Conservation (phyloP, 2,888 invertebrate genomes). For the Pollenia amentaria region DNA sequence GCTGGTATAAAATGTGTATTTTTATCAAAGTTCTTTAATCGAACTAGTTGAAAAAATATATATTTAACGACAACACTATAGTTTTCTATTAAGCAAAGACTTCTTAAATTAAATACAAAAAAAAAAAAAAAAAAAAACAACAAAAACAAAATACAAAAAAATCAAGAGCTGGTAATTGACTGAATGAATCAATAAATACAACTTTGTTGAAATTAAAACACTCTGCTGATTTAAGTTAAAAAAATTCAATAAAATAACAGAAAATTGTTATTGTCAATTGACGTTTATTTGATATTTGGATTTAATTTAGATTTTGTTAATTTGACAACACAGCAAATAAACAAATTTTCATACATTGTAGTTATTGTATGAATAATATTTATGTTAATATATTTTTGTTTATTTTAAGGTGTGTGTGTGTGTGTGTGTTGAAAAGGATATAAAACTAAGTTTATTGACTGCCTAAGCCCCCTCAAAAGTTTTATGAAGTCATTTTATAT, state of each 20-base stretch:
- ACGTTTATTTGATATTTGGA: constrained; percentile 13
- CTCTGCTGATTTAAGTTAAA: constrained; percentile 9
- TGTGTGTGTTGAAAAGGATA: neutral
- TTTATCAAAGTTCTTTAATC: constrained; percentile 42
- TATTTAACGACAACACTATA: constrained; percentile 7
- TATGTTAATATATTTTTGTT: no score
- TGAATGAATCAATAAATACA: constrained; percentile 13
- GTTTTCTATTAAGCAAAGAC: constrained; percentile 26
- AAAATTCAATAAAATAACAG: neutral
- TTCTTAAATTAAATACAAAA: constrained; percentile 27
- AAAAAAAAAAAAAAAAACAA: neutral
- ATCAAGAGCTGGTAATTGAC: constrained; percentile 19
- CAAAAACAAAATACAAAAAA: neutral
- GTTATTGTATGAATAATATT: no score
- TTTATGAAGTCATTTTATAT: no score
- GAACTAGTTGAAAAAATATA: constrained; percentile 33
- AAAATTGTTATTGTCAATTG: constrained; percentile 18
- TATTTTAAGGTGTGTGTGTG: no score
- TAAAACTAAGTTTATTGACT: no score
- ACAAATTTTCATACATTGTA: no score
- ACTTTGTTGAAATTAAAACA: neutral
- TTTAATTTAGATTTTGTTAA: constrained; percentile 21
- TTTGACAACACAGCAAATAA: neutral
- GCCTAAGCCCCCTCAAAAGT: no score
- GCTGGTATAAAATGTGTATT: neutral